phyloP scores from a whole-genome alignment of 2,797 vertebrate species.

The Gadopsis marmoratus region DNA sequence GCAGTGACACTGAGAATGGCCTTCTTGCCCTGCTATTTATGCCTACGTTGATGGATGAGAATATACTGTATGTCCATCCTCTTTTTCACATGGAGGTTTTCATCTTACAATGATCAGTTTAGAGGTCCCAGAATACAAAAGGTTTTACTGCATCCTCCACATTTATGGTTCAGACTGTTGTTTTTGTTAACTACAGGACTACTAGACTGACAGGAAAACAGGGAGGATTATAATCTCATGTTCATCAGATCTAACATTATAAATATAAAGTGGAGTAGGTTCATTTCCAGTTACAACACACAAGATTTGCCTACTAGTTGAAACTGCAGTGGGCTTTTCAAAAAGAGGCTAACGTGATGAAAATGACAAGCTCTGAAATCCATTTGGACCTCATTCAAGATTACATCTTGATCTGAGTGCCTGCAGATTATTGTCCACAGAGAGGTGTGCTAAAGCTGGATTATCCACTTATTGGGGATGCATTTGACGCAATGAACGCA shows the following conservation, averaged over 20 bases:
- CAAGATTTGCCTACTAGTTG: slow-evolving; percentile 52
- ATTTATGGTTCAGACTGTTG: slow-evolving; percentile 38
- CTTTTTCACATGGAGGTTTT: neutral
- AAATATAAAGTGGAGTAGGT: slow-evolving; percentile 43
- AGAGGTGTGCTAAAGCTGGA: slow-evolving; percentile 86
- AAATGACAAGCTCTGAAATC: slow-evolving; percentile 80
- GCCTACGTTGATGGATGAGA: neutral
- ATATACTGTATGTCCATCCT: neutral
- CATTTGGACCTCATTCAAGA: slow-evolving; percentile 82
- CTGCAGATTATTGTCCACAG: slow-evolving; percentile 83
- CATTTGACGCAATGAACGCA: slow-evolving; percentile 75
- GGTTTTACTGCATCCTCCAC: slow-evolving; percentile 19
- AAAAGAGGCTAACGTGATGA: slow-evolving; percentile 82
- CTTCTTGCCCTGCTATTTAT: neutral
- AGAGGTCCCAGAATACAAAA: slow-evolving; percentile 5
- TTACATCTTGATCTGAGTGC: slow-evolving; percentile 81
- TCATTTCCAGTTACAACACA: slow-evolving; percentile 61
- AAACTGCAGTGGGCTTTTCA: slow-evolving; percentile 58
- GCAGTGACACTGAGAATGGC: neutral
- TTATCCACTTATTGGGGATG: slow-evolving; percentile 84
- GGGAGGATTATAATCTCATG: slow-evolving; percentile 44
- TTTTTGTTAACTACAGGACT: slow-evolving; percentile 42
- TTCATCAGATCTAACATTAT: slow-evolving; percentile 44
- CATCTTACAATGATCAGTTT: neutral
- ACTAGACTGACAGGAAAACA: slow-evolving; percentile 27